phyloP scores from a whole-genome alignment of 2,113 vertebrate genomes.

The Nyctereutes procyonoides region DNA sequence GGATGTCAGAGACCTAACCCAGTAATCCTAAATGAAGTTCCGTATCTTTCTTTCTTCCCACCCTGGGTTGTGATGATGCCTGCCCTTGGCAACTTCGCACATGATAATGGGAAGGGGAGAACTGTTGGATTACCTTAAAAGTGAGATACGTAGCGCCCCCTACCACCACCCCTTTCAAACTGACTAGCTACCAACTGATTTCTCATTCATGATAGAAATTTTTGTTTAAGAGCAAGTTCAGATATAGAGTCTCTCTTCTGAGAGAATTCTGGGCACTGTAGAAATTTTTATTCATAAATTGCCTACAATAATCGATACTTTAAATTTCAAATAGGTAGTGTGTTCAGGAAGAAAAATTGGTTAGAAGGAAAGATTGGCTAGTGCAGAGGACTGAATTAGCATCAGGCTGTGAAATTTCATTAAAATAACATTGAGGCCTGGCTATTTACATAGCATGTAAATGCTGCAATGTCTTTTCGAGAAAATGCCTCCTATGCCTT shows the following conservation, averaged over 20 bases:
- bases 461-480: neutral
- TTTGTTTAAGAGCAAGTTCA: conserved; percentile 56
- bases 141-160: neutral
- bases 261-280: neutral
- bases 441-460: neutral
- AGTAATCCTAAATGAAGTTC: conserved; percentile 28
- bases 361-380: neutral
- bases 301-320: conserved; percentile 7
- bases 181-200: neutral
- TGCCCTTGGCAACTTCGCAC: neutral
- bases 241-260: neutral
- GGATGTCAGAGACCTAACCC: conserved; percentile 20
- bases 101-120: neutral
- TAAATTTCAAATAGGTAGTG: conserved; percentile 24
- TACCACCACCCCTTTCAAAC: neutral
- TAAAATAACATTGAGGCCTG: neutral
- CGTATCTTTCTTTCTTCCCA: neutral
- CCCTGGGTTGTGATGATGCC: neutral
- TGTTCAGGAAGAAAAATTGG: neutral
- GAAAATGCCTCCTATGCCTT: conserved; percentile 36
- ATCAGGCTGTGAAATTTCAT: neutral
- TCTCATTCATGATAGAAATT: conserved; percentile 19
- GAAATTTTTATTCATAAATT: neutral
- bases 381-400: neutral
- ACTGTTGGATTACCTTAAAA: neutral